Percentiles rank a stretch among this genome's conserved stretches.
Conservation (phyloP, 1,140 invertebrate species). For the Drosophila murphyi region DNA sequence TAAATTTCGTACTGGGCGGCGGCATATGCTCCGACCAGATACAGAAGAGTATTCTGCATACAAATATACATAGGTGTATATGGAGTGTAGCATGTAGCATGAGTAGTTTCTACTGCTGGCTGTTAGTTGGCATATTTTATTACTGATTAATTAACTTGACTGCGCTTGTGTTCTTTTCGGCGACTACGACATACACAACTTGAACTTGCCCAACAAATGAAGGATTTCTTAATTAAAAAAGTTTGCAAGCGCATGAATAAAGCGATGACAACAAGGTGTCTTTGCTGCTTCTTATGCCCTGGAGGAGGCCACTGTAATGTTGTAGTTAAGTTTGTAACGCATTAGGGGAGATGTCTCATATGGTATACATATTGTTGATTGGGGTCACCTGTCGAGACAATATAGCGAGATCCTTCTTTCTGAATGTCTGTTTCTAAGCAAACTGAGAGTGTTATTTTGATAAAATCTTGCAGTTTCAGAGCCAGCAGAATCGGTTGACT, state of each 20-base stretch:
- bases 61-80: neutral
- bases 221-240: conserved; percentile 80
- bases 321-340: too few relatives aligned
- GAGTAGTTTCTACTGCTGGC: conserved; percentile 39
- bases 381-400: too few relatives aligned
- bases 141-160: conserved; percentile 78
- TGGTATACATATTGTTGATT: too few relatives aligned
- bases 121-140: conserved; percentile 73
- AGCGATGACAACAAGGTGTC: conserved; percentile 5
- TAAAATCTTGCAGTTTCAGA: too few relatives aligned
- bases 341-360: too few relatives aligned
- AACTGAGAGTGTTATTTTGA: too few relatives aligned
- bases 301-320: neutral
- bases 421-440: too few relatives aligned
- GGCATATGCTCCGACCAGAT: conserved; percentile 45
- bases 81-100: neutral
- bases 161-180: conserved; percentile 20
- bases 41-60: neutral
- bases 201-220: conserved; percentile 51
- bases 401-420: too few relatives aligned
- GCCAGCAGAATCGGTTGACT: too few relatives aligned
- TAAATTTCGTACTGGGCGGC: conserved; percentile 58
- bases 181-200: conserved; percentile 17
- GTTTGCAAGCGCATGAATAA: conserved; percentile 43
- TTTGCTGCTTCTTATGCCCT: neutral